Conservation (phyloP, 2,888 invertebrate species). For the Stegana nigrithorax region DNA sequence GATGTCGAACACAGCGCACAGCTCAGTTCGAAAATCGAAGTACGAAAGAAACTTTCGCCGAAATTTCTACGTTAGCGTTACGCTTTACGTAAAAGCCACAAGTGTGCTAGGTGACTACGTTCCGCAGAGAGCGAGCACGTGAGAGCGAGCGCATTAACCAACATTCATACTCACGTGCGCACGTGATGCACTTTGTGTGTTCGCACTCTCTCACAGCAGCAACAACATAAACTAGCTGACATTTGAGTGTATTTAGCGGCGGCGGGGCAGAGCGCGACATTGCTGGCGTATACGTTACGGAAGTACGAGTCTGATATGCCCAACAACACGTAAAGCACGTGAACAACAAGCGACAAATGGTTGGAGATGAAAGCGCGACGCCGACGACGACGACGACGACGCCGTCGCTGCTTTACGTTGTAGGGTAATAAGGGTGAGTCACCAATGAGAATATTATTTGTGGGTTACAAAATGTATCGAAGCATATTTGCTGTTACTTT, state of each 20-base stretch:
- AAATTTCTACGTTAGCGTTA: background rate
- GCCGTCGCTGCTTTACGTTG: too few species aligned
- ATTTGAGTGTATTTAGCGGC: background rate
- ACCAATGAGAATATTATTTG: background rate
- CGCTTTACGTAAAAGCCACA: constrained; percentile 41
- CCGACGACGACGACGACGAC: background rate
- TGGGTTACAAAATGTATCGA: constrained; percentile 9
- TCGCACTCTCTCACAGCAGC: background rate
- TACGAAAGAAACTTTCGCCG: constrained; percentile 31
- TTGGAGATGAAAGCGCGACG: too few species aligned
- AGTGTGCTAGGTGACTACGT: constrained; percentile 17
- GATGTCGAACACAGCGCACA: background rate
- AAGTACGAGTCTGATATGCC: constrained; percentile 27
- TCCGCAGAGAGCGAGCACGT: constrained; percentile 18
- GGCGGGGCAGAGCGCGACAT: background rate
- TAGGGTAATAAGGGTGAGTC: constrained; percentile 6
- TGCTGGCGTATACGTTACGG: constrained; percentile 23
- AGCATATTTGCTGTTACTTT: constrained; percentile 20
- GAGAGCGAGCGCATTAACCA: constrained; percentile 3
- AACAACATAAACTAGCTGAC: constrained; percentile 13
- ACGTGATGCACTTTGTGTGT: background rate
- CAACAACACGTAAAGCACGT: constrained; percentile 18
- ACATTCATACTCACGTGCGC: background rate
- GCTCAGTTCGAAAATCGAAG: constrained; percentile 29
- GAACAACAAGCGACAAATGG: constrained; percentile 13